Evolutionary conservation across 2,113 vertebrate genomes (phyloP), one percentile per base, ranked within the genome.

Genomic region (Chloroceryle aenea): DNA sequence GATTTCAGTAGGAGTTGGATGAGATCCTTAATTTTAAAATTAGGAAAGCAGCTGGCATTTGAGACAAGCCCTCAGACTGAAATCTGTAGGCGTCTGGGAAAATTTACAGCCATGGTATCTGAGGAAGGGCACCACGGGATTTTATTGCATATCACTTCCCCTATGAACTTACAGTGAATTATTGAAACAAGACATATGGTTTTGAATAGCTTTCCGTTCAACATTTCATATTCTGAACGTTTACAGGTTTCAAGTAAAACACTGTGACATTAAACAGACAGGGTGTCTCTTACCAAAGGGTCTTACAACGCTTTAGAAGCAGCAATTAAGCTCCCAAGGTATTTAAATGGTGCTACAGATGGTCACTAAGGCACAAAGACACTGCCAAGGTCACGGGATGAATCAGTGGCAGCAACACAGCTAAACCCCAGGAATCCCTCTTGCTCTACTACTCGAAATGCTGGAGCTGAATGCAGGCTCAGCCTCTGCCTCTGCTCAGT

Each of bases 381-480:
- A 42, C 92, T 95, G 90, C 79, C 90, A 96, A 97, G 95, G 93
- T 96, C 93, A 96, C 42, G 80, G 87, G 86, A 96, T 94, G 95
- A 94, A 96, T 96, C 95, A 96, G 90, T 67, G 92, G 88, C 75
- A 85, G 82, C 55, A 73, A 50, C 22, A 91, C 82, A 91, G 50
- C 34, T 69, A 93, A 95, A 93, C 34, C 78, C 74, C 89, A 58
- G 85, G 78, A 85, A 71, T 67, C 50, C 30, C 38, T 34, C 59
- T 83, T 67, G 67, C 71, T 90, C 87, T 67, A 38, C 85, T 90
- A 48, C 55, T 72, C 52, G 32, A 61, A 62, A 30, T 2, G 2
- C 47, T 40, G 76, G 63, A 68, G 59, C 40, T 9, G 9, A 77
- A 62, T 0, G 26, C 26, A 53, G 47, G 74, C 23, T 14, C 75